Conservation (phyloP, 2,797 vertebrate genomes). For the Cynodonichthys magdalenae region DNA sequence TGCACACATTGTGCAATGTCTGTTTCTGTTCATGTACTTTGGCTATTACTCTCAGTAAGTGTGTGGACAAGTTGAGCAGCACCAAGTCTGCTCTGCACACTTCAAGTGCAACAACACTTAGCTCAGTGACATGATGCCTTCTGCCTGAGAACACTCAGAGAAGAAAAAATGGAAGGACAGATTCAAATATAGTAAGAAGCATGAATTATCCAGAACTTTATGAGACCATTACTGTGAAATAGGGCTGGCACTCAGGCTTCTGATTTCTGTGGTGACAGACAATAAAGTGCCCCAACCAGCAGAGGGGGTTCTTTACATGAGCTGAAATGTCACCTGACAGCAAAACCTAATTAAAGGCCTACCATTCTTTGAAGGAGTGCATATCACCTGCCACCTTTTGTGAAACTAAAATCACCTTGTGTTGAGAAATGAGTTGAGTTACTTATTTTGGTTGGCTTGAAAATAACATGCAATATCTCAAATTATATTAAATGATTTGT, state of each 20-base stretch:
- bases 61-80: constrained; percentile 21
- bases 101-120: constrained; percentile 39
- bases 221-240: constrained; percentile 30
- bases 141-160: constrained; percentile 13
- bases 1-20: not conserved
- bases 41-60: constrained; percentile 11
- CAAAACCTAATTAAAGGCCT: constrained; percentile 2
- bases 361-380: no score
- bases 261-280: constrained; percentile 24
- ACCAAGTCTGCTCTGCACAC: constrained; percentile 42
- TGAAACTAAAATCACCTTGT: no score
- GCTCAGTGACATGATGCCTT: constrained; percentile 34
- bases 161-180: constrained; percentile 15
- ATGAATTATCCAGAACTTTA: constrained; percentile 35
- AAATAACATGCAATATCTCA: no score
- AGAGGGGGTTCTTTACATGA: constrained; percentile 58
- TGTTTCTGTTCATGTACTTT: constrained; percentile 2
- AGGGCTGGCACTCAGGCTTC: constrained; percentile 23
- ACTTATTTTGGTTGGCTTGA: no score
- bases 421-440: no score
- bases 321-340: not conserved
- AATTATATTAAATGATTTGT: no score
- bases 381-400: no score
- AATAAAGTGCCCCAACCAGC: constrained; percentile 57
- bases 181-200: constrained; percentile 23